Evolutionary conservation across 2,888 invertebrate genomes (phyloP).

Genomic region (Luffia ferchaultella): DNA sequence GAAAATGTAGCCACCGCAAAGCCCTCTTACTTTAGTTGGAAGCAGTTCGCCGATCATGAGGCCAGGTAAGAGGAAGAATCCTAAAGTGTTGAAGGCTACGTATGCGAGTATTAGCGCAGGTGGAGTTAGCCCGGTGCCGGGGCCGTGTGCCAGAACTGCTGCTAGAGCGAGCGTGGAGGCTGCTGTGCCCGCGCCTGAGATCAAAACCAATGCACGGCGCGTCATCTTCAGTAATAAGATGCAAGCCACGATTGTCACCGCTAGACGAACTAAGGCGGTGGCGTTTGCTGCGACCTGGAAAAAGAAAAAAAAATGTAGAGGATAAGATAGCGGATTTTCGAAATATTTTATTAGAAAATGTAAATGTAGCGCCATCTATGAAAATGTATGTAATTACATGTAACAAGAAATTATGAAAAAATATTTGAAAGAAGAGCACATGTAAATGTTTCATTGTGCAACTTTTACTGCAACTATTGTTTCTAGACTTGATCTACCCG

Average conservation of each 20-base stretch:
- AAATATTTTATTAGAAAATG: background rate
- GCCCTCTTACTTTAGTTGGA: slow-evolving; percentile 76
- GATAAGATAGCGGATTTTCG: background rate
- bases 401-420: no score
- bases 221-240: slow-evolving; percentile 70
- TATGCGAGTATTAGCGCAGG: slow-evolving; percentile 67
- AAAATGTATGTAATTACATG: no score
- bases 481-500: no score
- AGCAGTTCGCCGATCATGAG: slow-evolving; percentile 80
- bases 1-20: slow-evolving; percentile 78
- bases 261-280: slow-evolving; percentile 72
- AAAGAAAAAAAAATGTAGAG: background rate
- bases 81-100: slow-evolving; percentile 77
- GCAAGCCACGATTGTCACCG: slow-evolving; percentile 72
- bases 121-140: slow-evolving; percentile 28
- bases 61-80: slow-evolving; percentile 77
- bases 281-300: slow-evolving; percentile 69
- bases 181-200: slow-evolving; percentile 74
- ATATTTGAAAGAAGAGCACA: no score
- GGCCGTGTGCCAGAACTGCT: slow-evolving; percentile 30
- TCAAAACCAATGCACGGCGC: slow-evolving; percentile 70
- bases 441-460: no score
- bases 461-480: no score
- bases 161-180: slow-evolving; percentile 69
- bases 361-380: no score